Evolutionary conservation across 37 sponge, comb jelly and placozoan genomes (phyloP), one percentile per base, ranked within the genome.

Genomic region (Axinella damicornis): DNA sequence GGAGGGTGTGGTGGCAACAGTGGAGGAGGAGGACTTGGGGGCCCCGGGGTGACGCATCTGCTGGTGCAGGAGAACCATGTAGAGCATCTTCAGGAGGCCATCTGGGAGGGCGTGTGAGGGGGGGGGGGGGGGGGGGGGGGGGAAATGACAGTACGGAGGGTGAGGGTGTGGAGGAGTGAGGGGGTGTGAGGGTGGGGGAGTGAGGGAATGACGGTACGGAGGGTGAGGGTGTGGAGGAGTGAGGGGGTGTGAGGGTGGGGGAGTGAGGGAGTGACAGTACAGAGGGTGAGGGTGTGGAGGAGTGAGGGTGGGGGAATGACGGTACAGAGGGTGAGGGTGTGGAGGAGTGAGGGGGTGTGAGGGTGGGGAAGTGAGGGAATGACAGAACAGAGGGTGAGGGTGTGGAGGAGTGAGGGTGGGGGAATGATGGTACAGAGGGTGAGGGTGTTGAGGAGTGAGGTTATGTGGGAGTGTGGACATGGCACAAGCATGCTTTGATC

Each of bases 51-150:
- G 93, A 13, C 46, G 64, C 70, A 90, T 67, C 54, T 74, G 89
- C 73, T 80, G 77, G 39, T 91, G 91, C 37, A 95, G 61, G 2
- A 95, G 80, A 19, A 95, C 81, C 67, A 85, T 38, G 46, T 91
- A 91, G 24, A 95, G 69, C 89, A 95, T 95, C 75, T 79, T 69
- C 78, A 95, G 69, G n/a, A 95, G 75, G 59, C 92, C 92, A 81
- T 80, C 95, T 95, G 71, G 57, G 71, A 5, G 52, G 2, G 13
- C 54, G 28, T 1, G 41, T 15, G 24, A 61, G 64, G 60, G 40
- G 41, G 64, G 2, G 54, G 39, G 25, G 27, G 37, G 53, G n/a
- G 27, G 40, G 58, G n/a, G 53, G 65, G 39, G 53, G 0, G 63
- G 72, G 53, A 40, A 58, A 30, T 9, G 33, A 81, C 33, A 53